Conservation (phyloP, 2,888 invertebrate species). For the Conistra vaccinii region DNA sequence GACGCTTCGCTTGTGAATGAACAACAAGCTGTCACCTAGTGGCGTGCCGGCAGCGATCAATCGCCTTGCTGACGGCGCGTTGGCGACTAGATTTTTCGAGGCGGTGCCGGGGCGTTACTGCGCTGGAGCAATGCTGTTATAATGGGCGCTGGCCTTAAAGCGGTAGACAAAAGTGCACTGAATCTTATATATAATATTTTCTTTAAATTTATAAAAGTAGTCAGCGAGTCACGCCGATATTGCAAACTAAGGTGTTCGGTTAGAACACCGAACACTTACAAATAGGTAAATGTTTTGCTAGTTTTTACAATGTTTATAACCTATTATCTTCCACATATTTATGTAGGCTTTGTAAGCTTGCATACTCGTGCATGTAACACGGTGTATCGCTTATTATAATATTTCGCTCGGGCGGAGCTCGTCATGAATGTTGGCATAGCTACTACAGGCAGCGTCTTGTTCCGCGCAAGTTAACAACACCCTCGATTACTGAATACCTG, state of each 20-base stretch:
- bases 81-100: too few species aligned
- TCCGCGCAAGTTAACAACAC: neutral
- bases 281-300: conserved; percentile 6
- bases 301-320: neutral
- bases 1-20: too few species aligned
- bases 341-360: conserved; percentile 12
- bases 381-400: conserved; percentile 48
- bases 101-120: too few species aligned
- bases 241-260: neutral
- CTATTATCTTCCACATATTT: conserved; percentile 9
- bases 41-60: too few species aligned
- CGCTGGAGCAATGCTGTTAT: too few species aligned
- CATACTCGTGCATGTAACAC: conserved; percentile 21
- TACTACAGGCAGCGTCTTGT: neutral
- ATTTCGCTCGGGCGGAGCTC: conserved; percentile 6
- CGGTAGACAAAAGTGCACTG: neutral
- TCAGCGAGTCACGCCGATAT: neutral
- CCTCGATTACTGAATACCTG: conserved; percentile 3
- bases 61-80: too few species aligned
- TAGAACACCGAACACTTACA: neutral
- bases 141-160: too few species aligned
- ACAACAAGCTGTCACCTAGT: too few species aligned
- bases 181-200: too few species aligned
- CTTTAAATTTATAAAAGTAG: neutral
- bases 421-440: conserved; percentile 6